Evolutionary conservation across 2,888 invertebrate species (phyloP).

Genomic region (Furcula furcula): DNA sequence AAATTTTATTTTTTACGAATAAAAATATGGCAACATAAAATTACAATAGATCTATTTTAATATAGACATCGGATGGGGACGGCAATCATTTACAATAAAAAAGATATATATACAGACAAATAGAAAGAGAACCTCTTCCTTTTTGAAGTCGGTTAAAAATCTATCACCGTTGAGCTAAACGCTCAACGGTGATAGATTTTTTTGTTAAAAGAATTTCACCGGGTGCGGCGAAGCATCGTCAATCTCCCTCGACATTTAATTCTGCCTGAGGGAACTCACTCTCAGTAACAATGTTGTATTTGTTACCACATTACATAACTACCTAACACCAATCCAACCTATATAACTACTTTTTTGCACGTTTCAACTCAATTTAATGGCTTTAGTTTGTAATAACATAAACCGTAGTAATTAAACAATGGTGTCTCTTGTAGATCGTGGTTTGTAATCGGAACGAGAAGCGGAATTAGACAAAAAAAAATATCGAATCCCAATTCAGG

Average conservation of each 20-base stretch:
- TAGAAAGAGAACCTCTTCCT: no score
- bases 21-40: not conserved
- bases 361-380: no score
- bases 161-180: not conserved
- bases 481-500: no score
- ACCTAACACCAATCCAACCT: no score
- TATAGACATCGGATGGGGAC: not conserved
- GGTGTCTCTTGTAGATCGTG: no score
- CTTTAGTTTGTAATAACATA: no score
- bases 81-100: not conserved
- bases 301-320: not conserved
- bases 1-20: not conserved
- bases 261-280: not conserved
- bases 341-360: no score
- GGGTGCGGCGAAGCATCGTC: not conserved
- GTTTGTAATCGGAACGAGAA: no score
- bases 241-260: not conserved
- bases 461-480: no score
- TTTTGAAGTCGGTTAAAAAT: not conserved
- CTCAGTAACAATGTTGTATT: not conserved
- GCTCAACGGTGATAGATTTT: not conserved
- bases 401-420: no score
- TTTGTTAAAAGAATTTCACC: not conserved
- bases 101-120: no score
- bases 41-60: not conserved